Evolutionary conservation across 1,140 invertebrate species (phyloP), one percentile per base, ranked within the genome.

Genomic region (Procambarus clarkii): DNA sequence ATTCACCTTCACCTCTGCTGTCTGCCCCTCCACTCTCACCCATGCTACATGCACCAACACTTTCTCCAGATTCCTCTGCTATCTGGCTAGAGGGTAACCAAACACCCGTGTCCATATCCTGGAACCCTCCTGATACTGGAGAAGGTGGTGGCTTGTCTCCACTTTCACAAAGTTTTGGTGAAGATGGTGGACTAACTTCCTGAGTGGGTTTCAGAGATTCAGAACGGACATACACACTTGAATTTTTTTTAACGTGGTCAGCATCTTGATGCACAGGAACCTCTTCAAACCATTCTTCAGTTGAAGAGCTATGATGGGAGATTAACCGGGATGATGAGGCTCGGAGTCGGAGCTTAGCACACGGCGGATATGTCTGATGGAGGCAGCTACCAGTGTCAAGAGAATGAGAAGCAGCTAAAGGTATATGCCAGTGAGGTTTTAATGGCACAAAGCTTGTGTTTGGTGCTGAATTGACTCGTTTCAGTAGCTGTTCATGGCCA

Each of bases 241-340:
- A 69, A 44, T 82, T 76, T 45, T 76, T 18, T 45, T 76, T 64
- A 81, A 54, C 48, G 60, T 48, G 44, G 18, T 82, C 79, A 82
- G 44, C 1, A 76, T 76, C 87, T 48, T 71, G 64, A 82, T 48
- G n/a, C 46, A 69, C 84, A 9, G 71, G 88, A 45, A 94, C 93
- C 91, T 94, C 94, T 92, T 94, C 94, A 93, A 94, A 94, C 94
- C 94, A 94, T 81, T 94, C 94, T 92, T 94, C 94, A 45, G 94
- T 94, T 0, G 94, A 94, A 11, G 94, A 94, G 85, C 94, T 94
- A 91, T 94, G 94, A 84, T 94, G 94, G 45, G 93, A 93, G 77
- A 94, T 93, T 21, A 94, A 92, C 69, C 94, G 87, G 44, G 88
- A 91, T 58, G 88, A 91, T 44, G 82, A 76, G 46, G 88, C 82